Evolutionary conservation across 2,113 vertebrate genomes (phyloP).

Genomic region (Protobothrops flavoviridis): DNA sequence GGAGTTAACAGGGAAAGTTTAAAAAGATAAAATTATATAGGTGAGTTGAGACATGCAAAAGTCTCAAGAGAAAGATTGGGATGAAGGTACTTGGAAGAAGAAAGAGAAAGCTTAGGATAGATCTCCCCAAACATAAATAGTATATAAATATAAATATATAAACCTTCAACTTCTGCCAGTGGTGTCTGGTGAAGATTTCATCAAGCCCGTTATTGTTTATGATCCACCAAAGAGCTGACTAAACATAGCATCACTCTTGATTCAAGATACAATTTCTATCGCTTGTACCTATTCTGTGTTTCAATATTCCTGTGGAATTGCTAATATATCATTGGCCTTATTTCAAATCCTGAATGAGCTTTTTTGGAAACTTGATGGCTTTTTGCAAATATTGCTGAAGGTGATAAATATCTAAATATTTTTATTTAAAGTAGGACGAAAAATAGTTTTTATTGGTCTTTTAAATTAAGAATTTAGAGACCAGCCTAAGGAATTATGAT

Average conservation of each 20-base stretch:
- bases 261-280: not conserved
- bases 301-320: not conserved
- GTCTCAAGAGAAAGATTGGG: not conserved
- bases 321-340: not conserved
- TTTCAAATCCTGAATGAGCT: not conserved
- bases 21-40: not conserved
- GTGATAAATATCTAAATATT: not conserved
- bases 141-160: not conserved
- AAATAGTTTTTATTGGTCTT: not conserved
- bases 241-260: not conserved
- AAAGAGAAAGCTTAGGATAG: not conserved
- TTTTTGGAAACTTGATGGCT: not conserved
- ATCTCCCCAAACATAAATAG: not conserved
- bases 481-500: not conserved
- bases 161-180: not conserved
- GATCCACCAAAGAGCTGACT: not conserved
- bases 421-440: not conserved
- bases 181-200: not conserved
- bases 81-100: not conserved
- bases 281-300: not conserved
- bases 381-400: not conserved
- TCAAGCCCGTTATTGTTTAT: not conserved
- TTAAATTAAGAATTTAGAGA: conserved; percentile 4
- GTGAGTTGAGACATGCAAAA: not conserved
- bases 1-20: not conserved